A percentile compares a stretch with the other conserved stretches of the same genome.
phyloP scores from a whole-genome alignment of 2,113 vertebrate species.

The Petaurus breviceps region DNA sequence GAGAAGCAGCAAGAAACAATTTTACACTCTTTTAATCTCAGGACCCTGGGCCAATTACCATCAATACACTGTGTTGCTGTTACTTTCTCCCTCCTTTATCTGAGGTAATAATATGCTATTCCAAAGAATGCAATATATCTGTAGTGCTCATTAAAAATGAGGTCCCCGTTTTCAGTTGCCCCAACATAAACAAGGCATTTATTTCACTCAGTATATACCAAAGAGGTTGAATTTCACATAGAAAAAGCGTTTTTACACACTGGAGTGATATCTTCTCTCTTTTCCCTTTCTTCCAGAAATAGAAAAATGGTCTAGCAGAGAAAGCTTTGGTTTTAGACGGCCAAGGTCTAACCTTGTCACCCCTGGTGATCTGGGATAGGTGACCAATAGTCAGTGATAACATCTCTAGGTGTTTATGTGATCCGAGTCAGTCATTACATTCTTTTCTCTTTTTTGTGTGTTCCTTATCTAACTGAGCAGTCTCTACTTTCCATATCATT shows the following conservation, averaged over 20 bases:
- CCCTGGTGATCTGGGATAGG: background rate
- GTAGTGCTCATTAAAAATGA: constrained; percentile 36
- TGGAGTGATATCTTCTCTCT: background rate
- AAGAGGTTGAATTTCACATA: constrained; percentile 49
- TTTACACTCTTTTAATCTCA: constrained; percentile 70
- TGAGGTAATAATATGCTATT: background rate
- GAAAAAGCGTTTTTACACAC: constrained; percentile 31
- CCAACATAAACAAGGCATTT: constrained; percentile 53
- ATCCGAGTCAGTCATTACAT: background rate
- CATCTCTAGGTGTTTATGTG: background rate
- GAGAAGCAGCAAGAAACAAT: constrained; percentile 73
- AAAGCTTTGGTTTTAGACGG: background rate
- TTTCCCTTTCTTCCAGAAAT: background rate
- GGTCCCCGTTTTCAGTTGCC: constrained; percentile 37
- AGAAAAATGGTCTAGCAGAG: background rate
- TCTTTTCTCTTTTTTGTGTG: background rate
- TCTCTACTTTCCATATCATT: background rate
- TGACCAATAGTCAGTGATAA: background rate
- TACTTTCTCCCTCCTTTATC: constrained; percentile 45
- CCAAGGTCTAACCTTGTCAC: background rate
- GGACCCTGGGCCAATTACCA: background rate
- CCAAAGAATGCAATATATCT: constrained; percentile 57
- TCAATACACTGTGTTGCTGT: background rate
- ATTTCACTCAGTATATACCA: background rate
- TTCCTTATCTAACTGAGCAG: background rate